Evolutionary conservation across 2,888 invertebrate species (phyloP).

Genomic region (Drosophila suboccidentalis): DNA sequence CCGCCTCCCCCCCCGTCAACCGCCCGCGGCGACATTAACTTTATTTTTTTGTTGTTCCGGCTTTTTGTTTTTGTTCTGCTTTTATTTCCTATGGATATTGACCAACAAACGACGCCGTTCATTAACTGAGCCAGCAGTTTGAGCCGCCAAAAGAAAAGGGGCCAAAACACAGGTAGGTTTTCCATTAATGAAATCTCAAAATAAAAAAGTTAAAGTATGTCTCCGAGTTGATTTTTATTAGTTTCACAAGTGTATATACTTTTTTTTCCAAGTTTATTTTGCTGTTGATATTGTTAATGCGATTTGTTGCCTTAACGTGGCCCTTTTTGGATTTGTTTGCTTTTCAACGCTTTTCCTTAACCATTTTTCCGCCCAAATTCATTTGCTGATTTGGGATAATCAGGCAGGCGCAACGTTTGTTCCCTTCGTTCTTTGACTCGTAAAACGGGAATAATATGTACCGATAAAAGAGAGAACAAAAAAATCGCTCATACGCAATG

Average conservation of each 20-base stretch:
- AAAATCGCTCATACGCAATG: slow-evolving; percentile 72
- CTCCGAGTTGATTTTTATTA: slow-evolving; percentile 18
- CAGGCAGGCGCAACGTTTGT: slow-evolving; percentile 19
- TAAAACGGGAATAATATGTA: slow-evolving; percentile 32
- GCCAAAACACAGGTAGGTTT: slow-evolving; percentile 57
- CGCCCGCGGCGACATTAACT: slow-evolving; percentile 53
- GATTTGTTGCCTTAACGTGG: slow-evolving; percentile 13
- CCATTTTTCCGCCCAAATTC: slow-evolving; percentile 52
- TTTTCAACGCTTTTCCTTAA: slow-evolving; percentile 40
- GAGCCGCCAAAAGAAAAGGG: slow-evolving; percentile 10
- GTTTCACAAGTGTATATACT: neutral
- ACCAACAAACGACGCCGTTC: slow-evolving; percentile 52
- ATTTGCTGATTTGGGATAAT: slow-evolving; percentile 61
- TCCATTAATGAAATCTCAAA: slow-evolving; percentile 48
- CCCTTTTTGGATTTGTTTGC: slow-evolving; percentile 48
- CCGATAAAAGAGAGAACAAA: slow-evolving; percentile 28
- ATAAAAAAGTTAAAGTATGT: slow-evolving; percentile 33
- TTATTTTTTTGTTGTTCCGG: slow-evolving; percentile 19
- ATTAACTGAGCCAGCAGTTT: slow-evolving; percentile 27
- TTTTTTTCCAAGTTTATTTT: neutral
- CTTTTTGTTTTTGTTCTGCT: slow-evolving; percentile 14
- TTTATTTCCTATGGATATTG: slow-evolving; percentile 60
- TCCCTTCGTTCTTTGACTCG: slow-evolving; percentile 25
- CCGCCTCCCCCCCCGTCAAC: slow-evolving; percentile 23
- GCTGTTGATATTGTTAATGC: slow-evolving; percentile 34